phyloP scores from a whole-genome alignment of 2,113 vertebrate genomes.

The Stercorarius parasiticus region DNA sequence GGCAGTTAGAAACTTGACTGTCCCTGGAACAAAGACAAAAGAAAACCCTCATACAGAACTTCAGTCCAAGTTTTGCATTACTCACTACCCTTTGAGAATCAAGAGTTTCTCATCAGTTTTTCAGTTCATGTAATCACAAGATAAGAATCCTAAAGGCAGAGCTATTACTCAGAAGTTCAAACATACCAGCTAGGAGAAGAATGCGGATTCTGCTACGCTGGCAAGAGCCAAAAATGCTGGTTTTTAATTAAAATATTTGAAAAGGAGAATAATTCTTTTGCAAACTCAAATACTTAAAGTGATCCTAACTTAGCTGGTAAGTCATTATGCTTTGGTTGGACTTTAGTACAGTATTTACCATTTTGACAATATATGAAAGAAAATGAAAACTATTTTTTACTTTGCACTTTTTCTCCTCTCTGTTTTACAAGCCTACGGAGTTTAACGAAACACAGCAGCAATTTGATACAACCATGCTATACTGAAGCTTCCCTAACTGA shows the following conservation, averaged over 20 bases:
- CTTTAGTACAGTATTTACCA: background rate
- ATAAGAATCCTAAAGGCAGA: background rate
- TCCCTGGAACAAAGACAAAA: background rate
- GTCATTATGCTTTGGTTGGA: background rate
- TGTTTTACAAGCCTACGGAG: background rate
- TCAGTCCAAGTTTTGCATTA: background rate
- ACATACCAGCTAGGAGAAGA: background rate
- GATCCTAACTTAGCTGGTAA: background rate
- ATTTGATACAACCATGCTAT: background rate
- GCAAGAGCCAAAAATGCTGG: background rate
- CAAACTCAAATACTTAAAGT: background rate
- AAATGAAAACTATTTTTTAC: background rate
- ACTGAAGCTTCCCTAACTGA: background rate
- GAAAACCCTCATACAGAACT: background rate
- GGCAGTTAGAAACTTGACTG: background rate
- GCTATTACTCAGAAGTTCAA: background rate
- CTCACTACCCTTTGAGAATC: background rate
- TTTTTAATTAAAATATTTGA: background rate
- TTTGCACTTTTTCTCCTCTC: background rate
- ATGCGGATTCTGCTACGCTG: background rate
- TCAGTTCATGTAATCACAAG: background rate
- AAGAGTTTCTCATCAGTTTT: background rate
- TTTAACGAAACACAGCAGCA: background rate
- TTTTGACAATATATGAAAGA: background rate
- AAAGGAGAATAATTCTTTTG: background rate